These are phyloP conservation scores for Hoplostethus mediterraneus DNA, from an alignment of 2,797 vertebrate species.

Conservation along the genomic window DNA sequence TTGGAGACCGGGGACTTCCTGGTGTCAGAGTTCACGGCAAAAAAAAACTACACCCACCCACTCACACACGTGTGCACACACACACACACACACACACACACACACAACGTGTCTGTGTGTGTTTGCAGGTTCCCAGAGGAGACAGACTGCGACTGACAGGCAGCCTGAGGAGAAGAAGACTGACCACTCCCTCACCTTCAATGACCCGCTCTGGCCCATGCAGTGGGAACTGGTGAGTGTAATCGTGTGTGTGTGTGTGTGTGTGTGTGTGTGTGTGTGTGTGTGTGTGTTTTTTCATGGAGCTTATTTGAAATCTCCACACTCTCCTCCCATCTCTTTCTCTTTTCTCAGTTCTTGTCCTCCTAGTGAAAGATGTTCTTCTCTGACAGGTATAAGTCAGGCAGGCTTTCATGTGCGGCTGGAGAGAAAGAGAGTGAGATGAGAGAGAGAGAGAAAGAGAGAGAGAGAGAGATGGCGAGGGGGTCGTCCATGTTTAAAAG, in stretches of 20 bases:
- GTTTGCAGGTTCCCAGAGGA: conserved; percentile 85
- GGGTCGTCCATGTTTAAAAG: conserved; percentile 67
- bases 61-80: not conserved
- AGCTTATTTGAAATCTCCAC: conserved; percentile 48
- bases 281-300: conserved; percentile 32
- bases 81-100: conserved; percentile 4
- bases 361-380: conserved; percentile 68
- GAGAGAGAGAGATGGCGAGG: conserved; percentile 26
- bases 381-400: conserved; percentile 79
- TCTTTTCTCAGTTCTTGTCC: conserved; percentile 44
- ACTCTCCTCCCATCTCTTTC: conserved; percentile 9
- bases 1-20: conserved; percentile 54
- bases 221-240: conserved; percentile 87
- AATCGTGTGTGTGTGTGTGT: conserved; percentile 43
- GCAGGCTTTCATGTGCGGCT: conserved; percentile 78
- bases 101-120: conserved; percentile 61
- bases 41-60: conserved; percentile 16
- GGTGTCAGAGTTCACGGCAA: conserved; percentile 73
- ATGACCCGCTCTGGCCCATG: conserved; percentile 89
- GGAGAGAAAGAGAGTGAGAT: conserved; percentile 43
- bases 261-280: conserved; percentile 41
- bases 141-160: conserved; percentile 83
- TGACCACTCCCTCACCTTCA: conserved; percentile 88
- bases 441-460: conserved; percentile 44
- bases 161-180: conserved; percentile 82